Evolutionary conservation across 2,888 invertebrate genomes (phyloP), one percentile per base, ranked within the genome.

Genomic region (Melieria picta): DNA sequence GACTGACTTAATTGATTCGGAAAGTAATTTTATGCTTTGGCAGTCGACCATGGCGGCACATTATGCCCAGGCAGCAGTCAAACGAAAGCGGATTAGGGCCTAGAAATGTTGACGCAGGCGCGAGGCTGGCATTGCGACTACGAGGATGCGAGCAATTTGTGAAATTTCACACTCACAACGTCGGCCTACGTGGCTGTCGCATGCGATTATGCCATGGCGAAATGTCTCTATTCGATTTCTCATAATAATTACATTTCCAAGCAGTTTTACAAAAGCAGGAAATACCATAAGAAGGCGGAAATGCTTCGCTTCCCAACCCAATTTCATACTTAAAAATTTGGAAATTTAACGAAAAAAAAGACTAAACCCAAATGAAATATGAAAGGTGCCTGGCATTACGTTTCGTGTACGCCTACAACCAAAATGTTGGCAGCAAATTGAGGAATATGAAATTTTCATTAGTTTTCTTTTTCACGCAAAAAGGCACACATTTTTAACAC

Each of bases 141-240:
- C 56, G 62, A 68, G 62, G 71, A 47, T 71, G 64, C 57, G 68
- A 61, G 56, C 65, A 73, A 73, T 71, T 73, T 71, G 71, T 65
- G 71, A 71, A 73, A 73, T 73, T 73, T 73, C 73, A 73, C 73
- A 71, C 73, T 69, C 65, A 10, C n/a, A 64, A 9, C 16, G 16
- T 4, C 62, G 66, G 61, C 63, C 66, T 57, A 47, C 66, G 46
- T 45, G 13, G 10, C 45, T 5, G 5, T 52, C 30, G 30, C 30
- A 30, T 30, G 30, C 30, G 30, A 30, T 3, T 30, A 2, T 30
- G 30, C 30, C 30, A 30, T 30, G 30, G 30, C 30, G 30, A 30
- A 30, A 30, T 30, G 13, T 52, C 52, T 52, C 52, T 50, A 56
- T 74, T 65, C 42, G 11, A 30, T 62, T 71, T n/a, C 56, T 50